A percentile compares a stretch with the other conserved stretches of the same genome.
Conservation (phyloP, 2,113 vertebrate genomes). For the Pimephales promelas region DNA sequence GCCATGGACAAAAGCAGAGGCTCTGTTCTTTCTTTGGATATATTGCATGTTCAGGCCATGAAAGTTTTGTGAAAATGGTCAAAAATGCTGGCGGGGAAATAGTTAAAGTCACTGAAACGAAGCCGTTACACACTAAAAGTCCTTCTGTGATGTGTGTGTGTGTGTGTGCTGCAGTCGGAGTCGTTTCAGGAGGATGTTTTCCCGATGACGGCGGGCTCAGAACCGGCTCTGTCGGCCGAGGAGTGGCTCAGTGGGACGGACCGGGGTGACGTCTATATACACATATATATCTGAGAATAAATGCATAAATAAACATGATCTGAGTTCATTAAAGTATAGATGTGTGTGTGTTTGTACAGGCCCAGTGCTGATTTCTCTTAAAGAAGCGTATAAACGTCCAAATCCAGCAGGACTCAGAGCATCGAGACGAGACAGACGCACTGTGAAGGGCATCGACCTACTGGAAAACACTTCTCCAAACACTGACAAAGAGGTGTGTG, state of each 20-base stretch:
- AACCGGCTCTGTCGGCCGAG: slow-evolving; percentile 79
- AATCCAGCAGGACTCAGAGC: slow-evolving; percentile 78
- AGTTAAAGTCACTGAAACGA: not conserved
- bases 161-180: slow-evolving; percentile 75
- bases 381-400: slow-evolving; percentile 81
- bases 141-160: not conserved
- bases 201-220: slow-evolving; percentile 83
- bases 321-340: not conserved
- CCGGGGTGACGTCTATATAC: slow-evolving; percentile 70
- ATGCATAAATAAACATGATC: not conserved
- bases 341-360: slow-evolving; percentile 65
- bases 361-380: slow-evolving; percentile 84
- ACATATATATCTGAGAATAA: not conserved
- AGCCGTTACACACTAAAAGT: not conserved
- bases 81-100: too few species aligned
- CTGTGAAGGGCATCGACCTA: slow-evolving; percentile 83
- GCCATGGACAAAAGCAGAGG: too few species aligned
- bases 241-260: slow-evolving; percentile 86
- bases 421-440: slow-evolving; percentile 76
- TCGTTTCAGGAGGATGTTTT: slow-evolving; percentile 88
- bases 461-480: slow-evolving; percentile 82
- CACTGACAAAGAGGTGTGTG: slow-evolving; percentile 80
- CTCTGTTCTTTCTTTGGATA: too few species aligned
- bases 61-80: too few species aligned
- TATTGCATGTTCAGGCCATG: too few species aligned